Conservation (phyloP, 2,888 invertebrate genomes). For the Drosophila kuntzei region DNA sequence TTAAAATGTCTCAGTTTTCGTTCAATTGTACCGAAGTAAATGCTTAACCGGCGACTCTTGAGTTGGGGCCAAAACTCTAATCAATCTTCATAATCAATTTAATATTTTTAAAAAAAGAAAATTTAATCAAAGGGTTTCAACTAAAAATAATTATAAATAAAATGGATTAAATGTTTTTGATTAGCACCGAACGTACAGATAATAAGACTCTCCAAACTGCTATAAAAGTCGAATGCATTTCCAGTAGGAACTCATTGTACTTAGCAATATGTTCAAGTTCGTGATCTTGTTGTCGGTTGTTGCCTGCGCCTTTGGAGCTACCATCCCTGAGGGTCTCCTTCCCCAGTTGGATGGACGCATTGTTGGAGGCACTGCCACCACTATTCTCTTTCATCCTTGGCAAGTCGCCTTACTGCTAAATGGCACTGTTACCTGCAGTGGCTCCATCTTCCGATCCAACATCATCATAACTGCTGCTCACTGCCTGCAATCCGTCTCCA, state of each 20-base stretch:
- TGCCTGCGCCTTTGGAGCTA: conserved; percentile 70
- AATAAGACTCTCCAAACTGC: not conserved
- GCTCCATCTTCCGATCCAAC: conserved; percentile 86
- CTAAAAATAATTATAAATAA: too few relatives aligned
- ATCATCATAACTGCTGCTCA: conserved; percentile 88
- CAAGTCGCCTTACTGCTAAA: conserved; percentile 76
- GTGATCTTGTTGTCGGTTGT: conserved; percentile 66
- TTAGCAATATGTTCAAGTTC: conserved; percentile 68
- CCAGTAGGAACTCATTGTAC: conserved; percentile 16
- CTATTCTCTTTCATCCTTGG: conserved; percentile 73
- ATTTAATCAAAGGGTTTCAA: too few relatives aligned
- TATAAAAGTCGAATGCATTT: conserved; percentile 3
- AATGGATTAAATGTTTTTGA: conserved; percentile 1
- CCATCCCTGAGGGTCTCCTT: conserved; percentile 66
- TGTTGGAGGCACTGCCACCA: conserved; percentile 75
- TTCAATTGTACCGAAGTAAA: too few relatives aligned
- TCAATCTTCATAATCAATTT: too few relatives aligned
- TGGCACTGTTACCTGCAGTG: conserved; percentile 87
- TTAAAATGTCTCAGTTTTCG: too few relatives aligned
- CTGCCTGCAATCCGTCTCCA: conserved; percentile 84
- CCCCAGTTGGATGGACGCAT: conserved; percentile 81
- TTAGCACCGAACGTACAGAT: not conserved
- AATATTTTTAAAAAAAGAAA: too few relatives aligned
- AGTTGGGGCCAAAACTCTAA: too few relatives aligned
- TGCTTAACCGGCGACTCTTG: too few relatives aligned